phyloP scores from a whole-genome alignment of 2,888 invertebrate species.

The Rapana venosa region DNA sequence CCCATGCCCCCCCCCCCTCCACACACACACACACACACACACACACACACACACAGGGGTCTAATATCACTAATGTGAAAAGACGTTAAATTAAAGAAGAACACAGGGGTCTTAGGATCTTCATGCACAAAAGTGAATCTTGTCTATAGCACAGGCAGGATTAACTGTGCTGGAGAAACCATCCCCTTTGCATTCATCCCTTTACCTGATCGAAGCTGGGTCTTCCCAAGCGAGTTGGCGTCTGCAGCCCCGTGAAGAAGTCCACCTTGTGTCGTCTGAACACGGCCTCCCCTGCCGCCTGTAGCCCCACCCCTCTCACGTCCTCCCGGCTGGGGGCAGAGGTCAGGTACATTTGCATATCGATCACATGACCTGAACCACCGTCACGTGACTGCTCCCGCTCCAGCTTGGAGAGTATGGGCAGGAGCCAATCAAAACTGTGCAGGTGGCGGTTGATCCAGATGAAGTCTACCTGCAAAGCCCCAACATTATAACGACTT shows the following conservation, averaged over 20 bases:
- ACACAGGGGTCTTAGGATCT: too few relatives aligned
- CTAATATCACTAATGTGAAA: too few relatives aligned
- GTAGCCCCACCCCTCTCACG: conserved; percentile 95
- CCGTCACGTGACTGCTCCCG: conserved; percentile 82
- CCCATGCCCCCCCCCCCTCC: too few relatives aligned
- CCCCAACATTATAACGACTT: not conserved
- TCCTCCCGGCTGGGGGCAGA: conserved; percentile 93
- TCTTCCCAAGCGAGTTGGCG: conserved; percentile 93
- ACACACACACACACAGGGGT: too few relatives aligned
- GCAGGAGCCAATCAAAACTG: conserved; percentile 98
- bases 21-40: too few relatives aligned
- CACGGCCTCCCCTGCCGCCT: conserved; percentile 91
- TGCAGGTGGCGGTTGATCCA: conserved; percentile 98
- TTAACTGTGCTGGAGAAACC: too few relatives aligned
- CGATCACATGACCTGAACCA: conserved; percentile 80
- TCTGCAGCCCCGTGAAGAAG: conserved; percentile 94
- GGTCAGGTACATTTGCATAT: conserved; percentile 98
- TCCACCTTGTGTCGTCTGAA: conserved; percentile 92
- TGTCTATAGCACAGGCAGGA: too few relatives aligned
- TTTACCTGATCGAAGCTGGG: conserved; percentile 92
- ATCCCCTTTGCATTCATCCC: too few relatives aligned
- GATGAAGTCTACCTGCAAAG: conserved; percentile 92
- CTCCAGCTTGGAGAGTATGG: conserved; percentile 92
- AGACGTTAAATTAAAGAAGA: too few relatives aligned
- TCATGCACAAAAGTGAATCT: too few relatives aligned